Base-by-base conservation (phyloP, 37 sponge, comb jelly and placozoan species). In the Theonella swinhoei region DNA sequence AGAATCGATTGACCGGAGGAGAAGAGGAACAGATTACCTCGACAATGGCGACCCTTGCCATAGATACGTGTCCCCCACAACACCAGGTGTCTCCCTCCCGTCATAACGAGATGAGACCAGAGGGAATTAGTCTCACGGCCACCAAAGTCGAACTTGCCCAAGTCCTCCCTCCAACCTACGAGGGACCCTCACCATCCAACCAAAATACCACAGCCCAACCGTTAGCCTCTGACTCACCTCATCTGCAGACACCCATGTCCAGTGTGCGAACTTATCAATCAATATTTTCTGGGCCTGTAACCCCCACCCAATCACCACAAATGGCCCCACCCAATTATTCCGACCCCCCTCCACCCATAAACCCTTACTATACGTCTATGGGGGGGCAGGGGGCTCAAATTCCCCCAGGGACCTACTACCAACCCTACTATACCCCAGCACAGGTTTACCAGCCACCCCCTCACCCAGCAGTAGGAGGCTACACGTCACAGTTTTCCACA, bases 111-210 rank as follows among this genome's bases (percentile, higher is more conserved):
- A n/a, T n/a, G n/a, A n/a, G n/a, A n/a, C n/a, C n/a, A 23, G 65
- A 62, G 20, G n/a, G 36, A 22, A 33, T n/a, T n/a, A 34, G 69
- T 40, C 37, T 85, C 30, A 85, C 85, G 23, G 77, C 77, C 26
- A 85, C 85, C 1, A 69, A 85, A 25, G 74, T 69, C 19, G 54
- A 23, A 28, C 66, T 79, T 26, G 80, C 74, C 23, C 63, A 79
- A 25, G 80, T 79, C 2, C 68, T 78, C 17, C 87, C 87, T 42
- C 54, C 79, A 17, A 74, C 74, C 38, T 74, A 74, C 74, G 26
- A 74, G 54, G 47, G 47, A 17, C 40, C 54, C 54, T 14, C 54
- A 47, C 54, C 54, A 7, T 14, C 54, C 54, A 47, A 7, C 7
- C 54, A 47, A 14, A 47, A 47, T 47, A 17, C 14, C 54, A 17